Evolutionary conservation across 2,888 invertebrate genomes (phyloP).

Genomic region (Folsomia manolachei): DNA sequence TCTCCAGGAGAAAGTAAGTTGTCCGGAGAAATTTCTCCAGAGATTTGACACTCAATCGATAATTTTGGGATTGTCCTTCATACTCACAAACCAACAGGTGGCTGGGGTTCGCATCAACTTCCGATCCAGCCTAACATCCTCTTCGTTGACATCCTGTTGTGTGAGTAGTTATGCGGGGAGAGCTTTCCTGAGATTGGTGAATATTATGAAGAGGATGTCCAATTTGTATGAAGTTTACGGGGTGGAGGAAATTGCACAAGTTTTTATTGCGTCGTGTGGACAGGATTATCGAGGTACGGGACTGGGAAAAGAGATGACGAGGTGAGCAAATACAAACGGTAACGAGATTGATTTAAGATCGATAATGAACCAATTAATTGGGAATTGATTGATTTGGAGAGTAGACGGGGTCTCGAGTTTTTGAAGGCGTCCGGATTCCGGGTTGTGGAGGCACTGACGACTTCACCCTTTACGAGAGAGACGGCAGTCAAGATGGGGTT

Average conservation of each 20-base stretch:
- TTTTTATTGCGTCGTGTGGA: conserved; percentile 37
- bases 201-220: conserved; percentile 30
- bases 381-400: background rate
- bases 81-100: too few relatives aligned
- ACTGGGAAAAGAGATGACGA: conserved; percentile 37
- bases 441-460: conserved; percentile 33
- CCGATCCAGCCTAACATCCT: conserved; percentile 24
- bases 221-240: conserved; percentile 31
- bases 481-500: conserved; percentile 33
- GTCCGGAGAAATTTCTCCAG: too few relatives aligned
- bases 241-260: conserved; percentile 32
- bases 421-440: conserved; percentile 40
- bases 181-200: conserved; percentile 19
- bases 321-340: too few relatives aligned
- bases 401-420: conserved; percentile 30
- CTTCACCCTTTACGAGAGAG: conserved; percentile 34
- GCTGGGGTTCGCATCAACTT: conserved; percentile 34
- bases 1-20: too few relatives aligned
- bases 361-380: background rate
- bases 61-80: too few relatives aligned
- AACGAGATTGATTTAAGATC: background rate
- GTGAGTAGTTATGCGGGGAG: conserved; percentile 23
- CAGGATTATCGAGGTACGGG: conserved; percentile 26
- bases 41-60: too few relatives aligned
- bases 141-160: conserved; percentile 25